A percentile compares a stretch with the other conserved stretches of the same genome.
Evolutionary conservation across 2,888 invertebrate genomes (phyloP).

Genomic region (Boloria euphrosyne): DNA sequence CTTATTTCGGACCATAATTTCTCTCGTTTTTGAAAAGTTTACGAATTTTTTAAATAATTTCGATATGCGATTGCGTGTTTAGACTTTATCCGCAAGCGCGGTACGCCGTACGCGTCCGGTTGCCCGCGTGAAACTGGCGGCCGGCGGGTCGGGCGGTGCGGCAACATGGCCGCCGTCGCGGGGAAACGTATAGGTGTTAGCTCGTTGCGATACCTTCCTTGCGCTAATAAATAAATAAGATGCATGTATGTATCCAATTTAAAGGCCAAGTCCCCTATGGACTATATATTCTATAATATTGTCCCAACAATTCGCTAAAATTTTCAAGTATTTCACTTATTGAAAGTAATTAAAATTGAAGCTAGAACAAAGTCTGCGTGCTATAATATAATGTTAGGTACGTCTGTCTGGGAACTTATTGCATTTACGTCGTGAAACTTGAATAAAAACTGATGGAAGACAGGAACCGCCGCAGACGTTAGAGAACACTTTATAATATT

Average conservation of each 20-base stretch:
- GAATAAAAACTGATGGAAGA: slow-evolving; percentile 22
- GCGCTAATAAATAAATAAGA: slow-evolving; percentile 75
- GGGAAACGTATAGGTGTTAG: slow-evolving; percentile 69
- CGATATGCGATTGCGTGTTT: slow-evolving; percentile 47
- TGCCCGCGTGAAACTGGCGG: slow-evolving; percentile 77
- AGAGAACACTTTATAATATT: background rate
- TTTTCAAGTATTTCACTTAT: background rate
- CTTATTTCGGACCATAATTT: slow-evolving; percentile 67
- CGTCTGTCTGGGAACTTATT: slow-evolving; percentile 33
- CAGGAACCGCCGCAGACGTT: background rate
- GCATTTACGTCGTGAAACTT: slow-evolving; percentile 30
- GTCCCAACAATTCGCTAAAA: background rate
- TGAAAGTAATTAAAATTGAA: slow-evolving; percentile 1
- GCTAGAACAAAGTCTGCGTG: slow-evolving; percentile 3
- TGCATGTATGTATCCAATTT: slow-evolving; percentile 48
- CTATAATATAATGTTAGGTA: slow-evolving; percentile 7
- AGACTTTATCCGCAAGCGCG: slow-evolving; percentile 41
- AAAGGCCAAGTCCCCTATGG: slow-evolving; percentile 11
- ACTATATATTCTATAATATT: background rate
- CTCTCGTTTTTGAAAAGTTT: slow-evolving; percentile 7
- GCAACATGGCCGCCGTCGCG: slow-evolving; percentile 68
- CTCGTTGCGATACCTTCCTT: slow-evolving; percentile 66
- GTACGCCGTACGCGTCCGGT: slow-evolving; percentile 61
- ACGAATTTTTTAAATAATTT: slow-evolving; percentile 26
- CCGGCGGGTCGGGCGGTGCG: slow-evolving; percentile 48